phyloP scores from a whole-genome alignment of 1,140 invertebrate genomes.

The Periplaneta americana region DNA sequence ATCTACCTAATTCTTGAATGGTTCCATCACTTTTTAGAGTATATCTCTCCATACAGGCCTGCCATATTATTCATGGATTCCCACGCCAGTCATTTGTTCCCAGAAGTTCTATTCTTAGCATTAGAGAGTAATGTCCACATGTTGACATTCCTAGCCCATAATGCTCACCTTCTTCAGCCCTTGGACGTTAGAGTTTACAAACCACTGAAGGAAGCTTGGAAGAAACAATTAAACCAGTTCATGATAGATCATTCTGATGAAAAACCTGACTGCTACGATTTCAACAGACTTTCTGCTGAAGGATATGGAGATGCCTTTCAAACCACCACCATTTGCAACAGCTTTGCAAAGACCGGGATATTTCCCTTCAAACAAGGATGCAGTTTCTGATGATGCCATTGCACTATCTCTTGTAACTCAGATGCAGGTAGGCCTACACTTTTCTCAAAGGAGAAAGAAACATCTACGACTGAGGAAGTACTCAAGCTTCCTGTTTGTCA shows the following conservation, averaged over 20 bases:
- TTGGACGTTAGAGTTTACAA: background rate
- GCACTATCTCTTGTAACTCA: background rate
- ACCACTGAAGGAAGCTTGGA: background rate
- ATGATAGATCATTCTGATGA: background rate
- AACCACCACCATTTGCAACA: background rate
- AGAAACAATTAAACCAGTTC: background rate
- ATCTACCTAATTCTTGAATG: conserved; percentile 31
- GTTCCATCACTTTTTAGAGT: conserved; percentile 28
- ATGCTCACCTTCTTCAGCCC: too few relatives aligned
- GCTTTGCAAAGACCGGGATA: background rate
- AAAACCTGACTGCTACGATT: background rate
- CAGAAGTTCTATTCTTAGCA: background rate
- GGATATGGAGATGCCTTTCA: background rate
- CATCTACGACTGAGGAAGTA: background rate
- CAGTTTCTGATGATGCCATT: background rate
- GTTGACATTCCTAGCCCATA: background rate
- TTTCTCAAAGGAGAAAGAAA: background rate
- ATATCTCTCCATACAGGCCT: background rate
- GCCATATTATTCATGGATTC: too few relatives aligned
- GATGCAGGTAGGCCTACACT: background rate
- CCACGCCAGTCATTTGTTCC: background rate
- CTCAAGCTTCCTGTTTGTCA: background rate
- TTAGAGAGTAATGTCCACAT: background rate
- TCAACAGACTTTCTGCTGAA: background rate
- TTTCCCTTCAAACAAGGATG: background rate